Conservation (phyloP, 2,113 vertebrate species). For the Steatornis caripensis region DNA sequence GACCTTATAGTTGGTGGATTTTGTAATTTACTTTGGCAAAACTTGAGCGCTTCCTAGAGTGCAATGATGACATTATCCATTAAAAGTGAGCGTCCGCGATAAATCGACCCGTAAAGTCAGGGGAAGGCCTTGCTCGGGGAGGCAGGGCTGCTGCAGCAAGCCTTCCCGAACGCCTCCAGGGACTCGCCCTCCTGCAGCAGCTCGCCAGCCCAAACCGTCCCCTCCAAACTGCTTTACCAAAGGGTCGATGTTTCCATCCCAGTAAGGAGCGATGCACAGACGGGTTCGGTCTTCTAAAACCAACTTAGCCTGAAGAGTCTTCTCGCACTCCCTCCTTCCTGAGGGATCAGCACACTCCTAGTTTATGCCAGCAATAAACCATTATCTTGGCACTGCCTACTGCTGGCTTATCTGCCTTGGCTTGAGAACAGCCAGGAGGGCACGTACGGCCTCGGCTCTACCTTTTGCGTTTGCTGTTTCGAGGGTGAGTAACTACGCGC, state of each 20-base stretch:
- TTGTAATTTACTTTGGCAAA: not conserved
- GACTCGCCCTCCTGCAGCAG: not conserved
- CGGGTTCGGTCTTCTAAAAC: not conserved
- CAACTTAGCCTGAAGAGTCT: not conserved
- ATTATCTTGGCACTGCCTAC: not conserved
- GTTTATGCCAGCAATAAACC: not conserved
- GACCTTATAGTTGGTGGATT: not conserved
- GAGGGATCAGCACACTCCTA: not conserved
- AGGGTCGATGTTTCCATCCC: not conserved
- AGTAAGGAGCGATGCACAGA: accelerated
- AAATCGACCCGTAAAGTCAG: not conserved
- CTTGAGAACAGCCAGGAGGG: not conserved
- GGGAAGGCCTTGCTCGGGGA: not conserved
- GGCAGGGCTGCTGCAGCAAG: not conserved
- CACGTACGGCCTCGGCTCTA: accelerated
- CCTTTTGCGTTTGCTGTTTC: accelerated
- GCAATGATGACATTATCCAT: not conserved
- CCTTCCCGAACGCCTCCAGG: accelerated
- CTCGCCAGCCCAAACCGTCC: accelerated
- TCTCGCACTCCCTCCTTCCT: not conserved
- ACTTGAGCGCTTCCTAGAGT: not conserved
- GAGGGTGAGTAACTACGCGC: not conserved
- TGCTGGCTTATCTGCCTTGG: not conserved
- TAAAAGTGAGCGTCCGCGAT: not conserved
- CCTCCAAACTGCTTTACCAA: not conserved